Evolutionary conservation across 2,797 vertebrate species (phyloP), one percentile per base, ranked within the genome.

Genomic region (Lepilemur ruficaudatus): DNA sequence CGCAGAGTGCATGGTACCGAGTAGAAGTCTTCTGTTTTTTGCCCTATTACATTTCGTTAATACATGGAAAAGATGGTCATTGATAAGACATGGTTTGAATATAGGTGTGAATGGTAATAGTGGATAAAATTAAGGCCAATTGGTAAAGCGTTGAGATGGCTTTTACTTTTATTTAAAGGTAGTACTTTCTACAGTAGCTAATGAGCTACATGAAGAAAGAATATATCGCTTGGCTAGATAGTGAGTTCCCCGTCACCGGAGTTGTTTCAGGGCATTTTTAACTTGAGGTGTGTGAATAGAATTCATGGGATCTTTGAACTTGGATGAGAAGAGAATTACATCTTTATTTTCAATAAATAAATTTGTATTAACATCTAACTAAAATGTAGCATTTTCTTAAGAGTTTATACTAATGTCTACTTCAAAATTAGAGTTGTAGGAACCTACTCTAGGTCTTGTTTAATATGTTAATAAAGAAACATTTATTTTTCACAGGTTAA

Each of bases 241-340:
- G 75, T 10, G 28, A 41, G 15, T 4, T 61, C 14, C 2, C 43
- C 5, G 0, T n/a, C 75, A 12, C 4, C 30, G 28, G 7, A 28
- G 61, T 23, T 25, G 14, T 41, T 28, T 13, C 7, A 5, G 25
- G 35, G 84, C 0, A 3, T 48, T 72, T 52, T 81, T 6, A 32
- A 4, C 20, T 10, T n/a, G 59, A n/a, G 50, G 15, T 22, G 57
- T 69, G 0, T 17, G 17, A 28, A 30, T 5, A 1, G 48, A 1
- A 50, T 20, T n/a, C 7, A 22, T 38, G 17, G 78, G 22, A 8
- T 30, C 67, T 86, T 18, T 23, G 67, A 38, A 63, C 15, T 17
- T 76, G 92, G 38, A 6, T 76, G 52, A 69, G 72, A 63, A 69
- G 22, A 69, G 50, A 4, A 81, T 76, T 41, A 4, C 35, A 23